Base-by-base conservation (phyloP, 2,113 vertebrate species). In the Thunnus maccoyii region DNA sequence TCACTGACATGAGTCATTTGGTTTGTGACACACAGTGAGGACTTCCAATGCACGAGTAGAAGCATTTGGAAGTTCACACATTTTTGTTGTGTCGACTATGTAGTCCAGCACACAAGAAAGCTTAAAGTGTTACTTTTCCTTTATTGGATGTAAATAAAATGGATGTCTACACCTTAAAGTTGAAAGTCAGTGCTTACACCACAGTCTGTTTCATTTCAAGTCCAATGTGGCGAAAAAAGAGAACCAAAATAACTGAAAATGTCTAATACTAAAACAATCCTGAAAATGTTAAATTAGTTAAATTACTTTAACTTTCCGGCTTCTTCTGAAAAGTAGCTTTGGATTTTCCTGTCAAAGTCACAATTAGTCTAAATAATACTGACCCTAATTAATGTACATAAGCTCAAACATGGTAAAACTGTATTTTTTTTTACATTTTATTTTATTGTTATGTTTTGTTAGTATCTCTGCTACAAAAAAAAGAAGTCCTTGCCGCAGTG, bases 1-100 rank as follows among this genome's bases (percentile, higher is more conserved):
- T 83, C 62, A 22, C 56, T 13, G n/a, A 81, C 78, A 54, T 9
- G 57, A 86, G 82, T 76, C 82, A 50, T 85, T 83, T 44, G 68
- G 79, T 50, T 66, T n/a, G 76, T 69, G 81, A 82, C 64, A 63
- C 69, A 46, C 51, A 4, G 60, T 4, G 62, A 46, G 64, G 12
- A 3, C 57, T 50, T 70, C 63, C 75, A 62, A 2, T 44, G 68
- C 12, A 9, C 4, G 47, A 18, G 61, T 65, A 9, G 30, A 46
- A 65, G 65, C 44, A 20, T 63, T 50, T 78, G 55, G 75, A 17
- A 72, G 46, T n/a, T 27, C 41, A 12, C 41, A 11, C 46, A 12
- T 18, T 48, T 78, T 36, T 64, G 4, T 71, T 15, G 46, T 27
- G 48, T 56, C 55, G 76, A 72, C 79, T 79, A 65, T 3, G 17